Evolutionary conservation across 2,113 vertebrate species (phyloP), one percentile per base, ranked within the genome.

Genomic region (Anser cygnoides): DNA sequence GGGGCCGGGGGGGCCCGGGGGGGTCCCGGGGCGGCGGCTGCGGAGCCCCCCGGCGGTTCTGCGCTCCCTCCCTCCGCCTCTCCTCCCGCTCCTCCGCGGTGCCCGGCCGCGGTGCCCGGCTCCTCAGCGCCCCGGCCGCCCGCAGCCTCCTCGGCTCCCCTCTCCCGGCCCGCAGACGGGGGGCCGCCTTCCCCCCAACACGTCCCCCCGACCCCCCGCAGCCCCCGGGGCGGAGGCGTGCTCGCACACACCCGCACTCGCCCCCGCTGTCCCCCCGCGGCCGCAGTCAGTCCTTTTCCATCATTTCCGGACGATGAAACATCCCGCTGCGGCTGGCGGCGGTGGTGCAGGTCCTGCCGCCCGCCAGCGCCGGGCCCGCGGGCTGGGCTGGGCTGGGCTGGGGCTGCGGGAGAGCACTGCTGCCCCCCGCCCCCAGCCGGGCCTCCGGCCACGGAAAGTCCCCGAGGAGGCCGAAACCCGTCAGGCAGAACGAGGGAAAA

Each of bases 221-320:
- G 20, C 21, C 46, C 46, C 46, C 20, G 46, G 50, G 61, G 19
- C 52, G 46, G 50, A 44, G 54, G 33, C 50, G 49, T 61, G n/a
- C 58, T 35, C 76, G 25, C 73, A 67, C 16, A 19, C 13, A 9
- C 37, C 11, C 62, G 20, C 85, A 66, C 85, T 92, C 91, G 54
- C 81, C 29, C 39, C 35, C 87, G 49, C 79, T 13, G 73, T 23
- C 49, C 55, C 80, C 41, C 31, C 52, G 62, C 68, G 43, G 67
- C 73, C 35, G 77, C 92, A 50, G 89, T 85, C 37, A 71, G 83
- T 91, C 79, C 97, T 98, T 94, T 98, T 98, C 96, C 98, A 98
- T 99, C 98, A 98, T 97, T 98, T 99, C 99, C 98, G 98, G 98
- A 98, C 98, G 96, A 94, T 97, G 92, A 92, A 97, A 88, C 91